Evolutionary conservation across 2,888 invertebrate genomes (phyloP).

Genomic region (Drosophila leonis): DNA sequence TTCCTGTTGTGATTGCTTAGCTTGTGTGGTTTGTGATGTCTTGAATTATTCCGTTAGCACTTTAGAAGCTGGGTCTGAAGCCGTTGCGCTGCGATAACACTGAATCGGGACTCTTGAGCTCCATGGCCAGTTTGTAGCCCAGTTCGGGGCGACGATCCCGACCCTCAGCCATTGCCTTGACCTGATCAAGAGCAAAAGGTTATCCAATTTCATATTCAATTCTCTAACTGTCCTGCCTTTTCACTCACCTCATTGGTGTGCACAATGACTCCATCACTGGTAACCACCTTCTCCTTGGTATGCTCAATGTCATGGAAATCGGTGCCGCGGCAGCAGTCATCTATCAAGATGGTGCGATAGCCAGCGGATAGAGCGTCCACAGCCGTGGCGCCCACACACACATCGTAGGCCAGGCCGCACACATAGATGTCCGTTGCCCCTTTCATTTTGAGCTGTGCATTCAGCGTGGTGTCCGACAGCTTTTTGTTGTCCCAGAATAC

Average conservation of each 20-base stretch:
- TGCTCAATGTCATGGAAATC: constrained; percentile 93
- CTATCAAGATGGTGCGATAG: constrained; percentile 94
- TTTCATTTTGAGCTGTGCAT: constrained; percentile 91
- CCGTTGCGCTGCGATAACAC: constrained; percentile 84
- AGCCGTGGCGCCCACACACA: constrained; percentile 96
- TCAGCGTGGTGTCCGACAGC: constrained; percentile 93
- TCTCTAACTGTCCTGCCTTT: fast-evolving
- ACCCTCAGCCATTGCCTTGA: constrained; percentile 94
- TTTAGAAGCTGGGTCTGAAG: constrained; percentile 71
- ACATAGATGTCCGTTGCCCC: constrained; percentile 96
- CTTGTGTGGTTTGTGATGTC: constrained; percentile 34
- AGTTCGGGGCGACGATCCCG: constrained; percentile 94
- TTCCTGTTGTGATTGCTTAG: constrained; percentile 39
- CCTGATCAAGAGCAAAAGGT: constrained; percentile 85
- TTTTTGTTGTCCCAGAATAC: constrained; percentile 99
- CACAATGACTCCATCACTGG: constrained; percentile 92
- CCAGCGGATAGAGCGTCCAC: constrained; percentile 95
- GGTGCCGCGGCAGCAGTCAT: constrained; percentile 96
- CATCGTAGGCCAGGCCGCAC: constrained; percentile 97
- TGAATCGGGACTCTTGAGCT: constrained; percentile 89
- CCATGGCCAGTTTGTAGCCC: constrained; percentile 95
- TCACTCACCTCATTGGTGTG: constrained; percentile 89
- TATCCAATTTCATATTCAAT: background rate
- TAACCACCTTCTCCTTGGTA: constrained; percentile 91
- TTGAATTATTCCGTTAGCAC: background rate